Percentiles rank a stretch among this genome's conserved stretches.
phyloP scores from a whole-genome alignment of 2,888 invertebrate genomes.

The Clitarchus hookeri region DNA sequence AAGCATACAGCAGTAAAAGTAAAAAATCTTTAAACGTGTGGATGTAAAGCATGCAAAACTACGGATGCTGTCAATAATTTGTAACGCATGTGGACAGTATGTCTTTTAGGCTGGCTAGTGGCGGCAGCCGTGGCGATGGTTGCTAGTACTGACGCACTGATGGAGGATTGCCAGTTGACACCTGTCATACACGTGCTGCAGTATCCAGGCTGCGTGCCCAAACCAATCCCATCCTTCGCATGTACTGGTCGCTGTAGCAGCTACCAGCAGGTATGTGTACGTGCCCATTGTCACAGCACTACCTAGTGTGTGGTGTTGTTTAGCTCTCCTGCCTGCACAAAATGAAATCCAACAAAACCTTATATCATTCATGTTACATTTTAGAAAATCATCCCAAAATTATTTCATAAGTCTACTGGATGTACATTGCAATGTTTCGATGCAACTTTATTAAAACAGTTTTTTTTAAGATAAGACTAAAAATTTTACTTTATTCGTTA shows the following conservation, averaged over 20 bases:
- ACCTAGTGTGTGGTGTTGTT: too few relatives aligned
- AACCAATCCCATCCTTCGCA: slow-evolving; percentile 91
- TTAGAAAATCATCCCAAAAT: too few relatives aligned
- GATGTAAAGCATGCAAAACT: background rate
- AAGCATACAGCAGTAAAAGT: too few relatives aligned
- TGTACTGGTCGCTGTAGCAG: slow-evolving; percentile 90
- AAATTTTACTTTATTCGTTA: too few relatives aligned
- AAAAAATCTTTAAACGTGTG: background rate
- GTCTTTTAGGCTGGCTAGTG: background rate
- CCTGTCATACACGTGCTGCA: slow-evolving; percentile 90
- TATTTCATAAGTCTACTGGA: too few relatives aligned
- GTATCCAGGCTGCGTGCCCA: slow-evolving; percentile 89
- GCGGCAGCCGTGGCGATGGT: background rate
- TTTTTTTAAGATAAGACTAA: too few relatives aligned
- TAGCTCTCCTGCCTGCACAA: too few relatives aligned
- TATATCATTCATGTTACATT: too few relatives aligned
- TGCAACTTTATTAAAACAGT: too few relatives aligned
- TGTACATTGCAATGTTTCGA: too few relatives aligned
- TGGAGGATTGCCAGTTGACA: slow-evolving; percentile 86
- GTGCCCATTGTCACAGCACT: too few relatives aligned
- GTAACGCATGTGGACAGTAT: background rate
- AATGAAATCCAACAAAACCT: too few relatives aligned
- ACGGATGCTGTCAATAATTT: background rate
- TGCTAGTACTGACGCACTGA: background rate
- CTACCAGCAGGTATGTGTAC: slow-evolving; percentile 76